Percentiles rank a stretch among this genome's conserved stretches.
These are phyloP conservation scores for Misgurnus anguillicaudatus DNA, from an alignment of 2,113 vertebrate species.

Conservation along the genomic window DNA sequence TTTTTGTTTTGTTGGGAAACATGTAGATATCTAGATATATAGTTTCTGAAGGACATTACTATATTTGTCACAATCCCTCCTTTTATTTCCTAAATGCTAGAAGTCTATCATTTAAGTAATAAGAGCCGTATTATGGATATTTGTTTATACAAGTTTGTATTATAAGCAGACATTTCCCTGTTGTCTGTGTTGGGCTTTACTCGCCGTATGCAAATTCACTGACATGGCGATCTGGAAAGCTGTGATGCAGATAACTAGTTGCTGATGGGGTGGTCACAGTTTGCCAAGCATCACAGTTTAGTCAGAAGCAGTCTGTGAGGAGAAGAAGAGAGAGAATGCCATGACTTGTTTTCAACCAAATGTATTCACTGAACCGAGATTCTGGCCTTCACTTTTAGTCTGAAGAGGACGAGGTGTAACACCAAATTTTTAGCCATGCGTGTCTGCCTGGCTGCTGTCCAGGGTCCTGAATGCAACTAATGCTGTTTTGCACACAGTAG, in stretches of 20 bases:
- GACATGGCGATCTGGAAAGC: constrained; percentile 14
- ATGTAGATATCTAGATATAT: no score
- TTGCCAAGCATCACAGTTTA: constrained; percentile 28
- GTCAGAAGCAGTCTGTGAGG: not conserved
- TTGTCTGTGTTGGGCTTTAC: not conserved
- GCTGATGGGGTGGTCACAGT: constrained; percentile 24
- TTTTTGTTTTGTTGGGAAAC: no score
- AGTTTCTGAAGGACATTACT: no score
- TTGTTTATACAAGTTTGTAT: not conserved
- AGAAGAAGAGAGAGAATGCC: not conserved
- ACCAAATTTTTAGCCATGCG: not conserved
- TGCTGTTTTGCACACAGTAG: no score
- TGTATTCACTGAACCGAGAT: not conserved
- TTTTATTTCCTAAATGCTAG: no score
- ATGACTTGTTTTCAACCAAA: not conserved
- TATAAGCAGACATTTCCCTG: not conserved
- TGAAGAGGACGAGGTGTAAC: constrained; percentile 3
- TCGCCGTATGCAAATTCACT: not conserved
- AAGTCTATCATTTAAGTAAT: no score
- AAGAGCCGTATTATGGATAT: no score
- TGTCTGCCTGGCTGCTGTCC: not conserved
- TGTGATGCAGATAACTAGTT: constrained; percentile 23
- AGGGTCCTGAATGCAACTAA: not conserved
- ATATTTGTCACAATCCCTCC: no score
- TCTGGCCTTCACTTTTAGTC: not conserved